Evolutionary conservation across 2,797 vertebrate genomes (phyloP), one percentile per base, ranked within the genome.

Genomic region (Pterois miles): DNA sequence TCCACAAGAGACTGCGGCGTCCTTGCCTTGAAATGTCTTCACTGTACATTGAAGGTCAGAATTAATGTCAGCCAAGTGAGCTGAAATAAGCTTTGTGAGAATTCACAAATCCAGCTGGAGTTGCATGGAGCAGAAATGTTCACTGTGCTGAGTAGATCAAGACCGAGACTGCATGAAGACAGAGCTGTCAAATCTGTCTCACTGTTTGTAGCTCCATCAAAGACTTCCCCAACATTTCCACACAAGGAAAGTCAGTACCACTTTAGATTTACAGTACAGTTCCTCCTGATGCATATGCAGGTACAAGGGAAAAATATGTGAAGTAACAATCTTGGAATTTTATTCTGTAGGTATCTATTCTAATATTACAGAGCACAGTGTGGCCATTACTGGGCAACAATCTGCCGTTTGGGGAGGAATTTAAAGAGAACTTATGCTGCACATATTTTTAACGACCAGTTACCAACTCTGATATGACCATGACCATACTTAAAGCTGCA

Each of bases 61-160:
- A 63, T 62, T 81, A 76, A 81, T 84, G 82, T 84, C 74, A 74
- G 69, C 48, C 54, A 81, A 84, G 62, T 62, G 54, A 77, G 73
- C 52, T 78, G 70, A 77, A 79, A 81, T 63, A 52, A 56, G 56
- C 58, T 71, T 71, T 57, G 29, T 31, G 63, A 72, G 67, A 74
- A 79, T 77, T 75, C 60, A 31, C 50, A 73, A 78, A 86, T 66
- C 57, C 40, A 65, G 71, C 65, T 62, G 59, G 36, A 64, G 46
- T 34, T 80, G 40, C 36, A 62, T 5, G 22, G 50, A 54, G 60
- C 16, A 67, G 56, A 54, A 70, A 40, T 38, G 31, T 67, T 80
- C 48, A 40, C 59, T 73, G 34, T 27, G 9, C 25, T 29, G 33
- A 60, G 53, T 25, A 53, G 67, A 63, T 82, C 65, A 40, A 48